These are phyloP conservation scores for Diarsia mendica DNA, from an alignment of 2,888 invertebrate species.

Conservation along the genomic window DNA sequence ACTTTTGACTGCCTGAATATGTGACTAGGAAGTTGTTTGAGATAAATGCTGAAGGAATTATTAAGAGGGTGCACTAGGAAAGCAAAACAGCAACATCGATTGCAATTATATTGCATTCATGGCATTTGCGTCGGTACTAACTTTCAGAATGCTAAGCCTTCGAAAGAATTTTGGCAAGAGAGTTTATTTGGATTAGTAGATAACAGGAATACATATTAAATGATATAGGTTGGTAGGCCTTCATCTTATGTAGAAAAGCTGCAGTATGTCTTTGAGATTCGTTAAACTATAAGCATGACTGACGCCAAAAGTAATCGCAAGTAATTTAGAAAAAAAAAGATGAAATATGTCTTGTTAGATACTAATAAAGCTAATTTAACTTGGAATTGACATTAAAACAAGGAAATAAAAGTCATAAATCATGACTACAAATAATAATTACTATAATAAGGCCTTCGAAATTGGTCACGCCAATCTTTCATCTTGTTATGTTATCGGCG, in stretches of 20 bases:
- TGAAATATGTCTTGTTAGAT: background rate
- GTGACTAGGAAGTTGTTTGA: slow-evolving; percentile 32
- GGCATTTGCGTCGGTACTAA: background rate
- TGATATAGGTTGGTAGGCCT: background rate
- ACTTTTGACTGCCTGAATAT: slow-evolving; percentile 38
- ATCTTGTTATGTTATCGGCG: slow-evolving; percentile 44
- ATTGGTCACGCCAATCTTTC: slow-evolving; percentile 48
- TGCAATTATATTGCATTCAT: background rate
- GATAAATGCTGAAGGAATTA: slow-evolving; percentile 32
- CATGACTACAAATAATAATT: slow-evolving; percentile 51
- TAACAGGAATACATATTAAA: background rate
- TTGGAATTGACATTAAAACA: slow-evolving; percentile 26
- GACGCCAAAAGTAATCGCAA: background rate
- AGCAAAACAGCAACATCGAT: background rate
- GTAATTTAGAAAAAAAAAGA: background rate
- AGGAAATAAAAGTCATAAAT: slow-evolving; percentile 52
- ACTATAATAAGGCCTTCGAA: slow-evolving; percentile 48
- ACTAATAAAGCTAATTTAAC: slow-evolving; percentile 21
- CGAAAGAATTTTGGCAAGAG: background rate
- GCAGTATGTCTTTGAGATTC: background rate
- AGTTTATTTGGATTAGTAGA: slow-evolving; percentile 4
- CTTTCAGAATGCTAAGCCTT: background rate
- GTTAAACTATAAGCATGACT: background rate
- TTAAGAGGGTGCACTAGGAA: background rate
- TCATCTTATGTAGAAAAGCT: background rate